Conservation (phyloP, 2,888 invertebrate genomes). For the Himalopsyche anomala region DNA sequence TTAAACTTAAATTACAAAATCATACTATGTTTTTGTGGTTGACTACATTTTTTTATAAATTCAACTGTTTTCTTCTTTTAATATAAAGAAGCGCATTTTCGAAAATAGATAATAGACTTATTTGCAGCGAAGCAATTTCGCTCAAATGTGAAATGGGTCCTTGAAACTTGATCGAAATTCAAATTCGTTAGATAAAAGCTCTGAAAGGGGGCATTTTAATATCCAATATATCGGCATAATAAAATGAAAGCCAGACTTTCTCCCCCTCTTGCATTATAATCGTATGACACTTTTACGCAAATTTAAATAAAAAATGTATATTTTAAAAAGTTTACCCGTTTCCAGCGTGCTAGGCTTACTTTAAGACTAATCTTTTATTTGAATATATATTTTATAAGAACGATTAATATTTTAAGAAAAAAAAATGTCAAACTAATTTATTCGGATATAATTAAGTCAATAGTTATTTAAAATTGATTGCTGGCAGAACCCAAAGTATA, state of each 20-base stretch:
- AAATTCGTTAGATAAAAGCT: conserved; percentile 36
- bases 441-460: too few species aligned
- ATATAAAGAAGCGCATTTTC: not conserved
- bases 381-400: too few species aligned
- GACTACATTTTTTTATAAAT: too few species aligned
- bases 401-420: too few species aligned
- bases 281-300: conserved; percentile 12
- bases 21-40: too few species aligned
- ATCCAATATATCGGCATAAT: conserved; percentile 36
- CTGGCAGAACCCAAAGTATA: too few species aligned
- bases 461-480: too few species aligned
- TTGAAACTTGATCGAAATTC: conserved; percentile 35
- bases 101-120: not conserved
- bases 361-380: too few species aligned
- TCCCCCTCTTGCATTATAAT: not conserved
- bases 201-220: not conserved
- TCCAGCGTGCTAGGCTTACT: not conserved
- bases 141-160: conserved; percentile 1
- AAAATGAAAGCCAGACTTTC: not conserved
- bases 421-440: too few species aligned
- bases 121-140: not conserved
- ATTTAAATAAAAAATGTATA: conserved; percentile 8
- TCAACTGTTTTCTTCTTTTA: too few species aligned
- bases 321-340: not conserved
- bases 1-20: too few species aligned